Base-by-base conservation (phyloP, 2,797 vertebrate species). In the Amblyopsis hoosieri region DNA sequence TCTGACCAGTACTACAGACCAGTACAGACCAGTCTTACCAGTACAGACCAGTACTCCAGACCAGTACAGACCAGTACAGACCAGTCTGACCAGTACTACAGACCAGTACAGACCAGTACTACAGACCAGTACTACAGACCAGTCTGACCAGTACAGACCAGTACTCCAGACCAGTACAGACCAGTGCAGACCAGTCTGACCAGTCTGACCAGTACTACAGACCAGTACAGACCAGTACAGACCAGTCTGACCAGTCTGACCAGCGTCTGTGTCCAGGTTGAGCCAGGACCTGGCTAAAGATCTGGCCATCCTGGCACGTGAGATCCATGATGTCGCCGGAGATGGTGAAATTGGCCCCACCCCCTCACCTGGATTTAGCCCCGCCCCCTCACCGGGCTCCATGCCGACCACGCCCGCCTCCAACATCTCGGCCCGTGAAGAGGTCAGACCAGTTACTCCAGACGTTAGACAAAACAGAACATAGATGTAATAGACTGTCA, bases 271-370 rank as follows among this genome's bases (percentile, higher is more conserved):
- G 33, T 58, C 57, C 74, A 97, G 95, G 67, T 93, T 97, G 66
- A 98, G 96, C 78, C 96, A 98, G 66, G 96, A 96, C 4, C 83
- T 98, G 82, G 96, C 96, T 72, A 97, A 99, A 87, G 96, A 99
- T 6, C 93, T 99, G 64, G 97, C 96, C 64, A 97, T 95, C 76
- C 92, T 99, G 57, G 97, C 97, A 0, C 92, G 92, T 58, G 97
- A 99, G 82, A 99, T 99, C 79, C 96, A 98, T 0, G 96, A 99
- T 0, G 97, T 99, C 3, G 96, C 97, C 0, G 96, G 96, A 1
- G 97, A 99, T 0, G 93, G 94, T 2, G 97, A 98, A 72, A 37
- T 37, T 0, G 89, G 91, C n/a, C 84, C 78, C 8, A 85, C 87
- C 80, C 85, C 89, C 4, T 85, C 93, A 0, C 93, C 88, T 49